phyloP scores from a whole-genome alignment of 2,113 vertebrate genomes.

The Zosterops japonicus region DNA sequence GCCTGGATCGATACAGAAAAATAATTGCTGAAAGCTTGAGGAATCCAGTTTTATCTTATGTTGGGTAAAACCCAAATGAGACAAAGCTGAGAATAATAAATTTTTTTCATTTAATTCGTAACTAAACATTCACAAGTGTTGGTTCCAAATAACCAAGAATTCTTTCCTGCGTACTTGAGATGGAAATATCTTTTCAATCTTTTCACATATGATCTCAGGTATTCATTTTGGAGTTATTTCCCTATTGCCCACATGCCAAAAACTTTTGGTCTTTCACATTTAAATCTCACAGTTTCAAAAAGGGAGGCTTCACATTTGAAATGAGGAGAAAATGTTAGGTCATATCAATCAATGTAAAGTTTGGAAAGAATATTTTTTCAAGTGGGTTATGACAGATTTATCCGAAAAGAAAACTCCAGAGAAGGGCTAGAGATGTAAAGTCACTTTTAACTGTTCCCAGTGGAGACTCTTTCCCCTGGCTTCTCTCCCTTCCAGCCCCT shows the following conservation, averaged over 20 bases:
- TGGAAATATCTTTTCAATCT: not conserved
- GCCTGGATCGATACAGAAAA: not conserved
- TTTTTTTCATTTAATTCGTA: not conserved
- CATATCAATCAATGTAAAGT: not conserved
- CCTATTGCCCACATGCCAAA: not conserved
- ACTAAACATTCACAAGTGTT: not conserved
- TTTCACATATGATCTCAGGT: not conserved
- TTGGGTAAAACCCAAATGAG: not conserved
- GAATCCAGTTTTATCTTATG: not conserved
- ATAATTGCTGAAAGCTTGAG: not conserved
- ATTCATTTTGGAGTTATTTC: not conserved
- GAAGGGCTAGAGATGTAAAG: not conserved
- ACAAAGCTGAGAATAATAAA: not conserved
- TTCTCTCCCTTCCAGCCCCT: not conserved
- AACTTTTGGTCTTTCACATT: not conserved
- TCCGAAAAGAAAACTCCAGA: not conserved
- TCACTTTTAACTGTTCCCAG: not conserved
- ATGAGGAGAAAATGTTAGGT: not conserved
- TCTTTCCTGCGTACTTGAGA: not conserved
- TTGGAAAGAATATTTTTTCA: not conserved
- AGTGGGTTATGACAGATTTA: not conserved
- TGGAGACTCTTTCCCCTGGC: not conserved
- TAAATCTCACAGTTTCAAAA: not conserved
- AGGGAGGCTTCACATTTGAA: not conserved
- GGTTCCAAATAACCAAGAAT: not conserved